Base-by-base conservation (phyloP, 2,888 invertebrate genomes). In the Polietes domitor region DNA sequence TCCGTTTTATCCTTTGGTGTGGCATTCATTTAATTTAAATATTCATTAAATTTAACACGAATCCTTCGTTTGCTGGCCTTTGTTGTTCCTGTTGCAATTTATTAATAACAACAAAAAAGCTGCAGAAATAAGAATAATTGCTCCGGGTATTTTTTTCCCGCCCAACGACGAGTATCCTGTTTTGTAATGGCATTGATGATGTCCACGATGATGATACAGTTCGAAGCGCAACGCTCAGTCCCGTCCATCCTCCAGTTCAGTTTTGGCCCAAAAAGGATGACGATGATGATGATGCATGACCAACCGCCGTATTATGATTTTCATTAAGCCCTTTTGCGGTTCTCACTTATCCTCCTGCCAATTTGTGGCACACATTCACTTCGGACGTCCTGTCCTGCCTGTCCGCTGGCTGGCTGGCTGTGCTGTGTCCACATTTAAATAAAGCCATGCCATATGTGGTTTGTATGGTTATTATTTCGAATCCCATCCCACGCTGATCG, bases 261-360 rank as follows among this genome's bases (percentile, higher is more conserved):
- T 75, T 32, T 19, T 37, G 63, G 63, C 63, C 37, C 17, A 17
- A 10, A 19, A 43, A 41, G 50, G 72, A 68, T 81, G 58, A 6
- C 5, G 26, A 65, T 47, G 78, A 55, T 81, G 78, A 68, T 78
- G 80, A 78, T 79, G 81, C 73, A 78, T 81, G 81, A 81, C 65
- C 81, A 84, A 81, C 78, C 75, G 50, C 75, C 78, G 50, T 84
- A 81, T 84, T 84, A 84, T 84, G 78, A 84, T 84, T 76, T 84
- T 84, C 81, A 84, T 84, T 81, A 84, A 84, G 81, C 75, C 76
- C 76, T 81, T 80, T 79, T 81, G 81, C 78, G 84, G 81, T 73
- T 81, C 79, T 73, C 76, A 70, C 76, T 81, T 68, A 61, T 50
- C 17, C 61, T 19, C 21, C 10, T 19, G 41, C 26, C 58, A 24